phyloP scores from a whole-genome alignment of 2,797 vertebrate species.

The Mus spretus region DNA sequence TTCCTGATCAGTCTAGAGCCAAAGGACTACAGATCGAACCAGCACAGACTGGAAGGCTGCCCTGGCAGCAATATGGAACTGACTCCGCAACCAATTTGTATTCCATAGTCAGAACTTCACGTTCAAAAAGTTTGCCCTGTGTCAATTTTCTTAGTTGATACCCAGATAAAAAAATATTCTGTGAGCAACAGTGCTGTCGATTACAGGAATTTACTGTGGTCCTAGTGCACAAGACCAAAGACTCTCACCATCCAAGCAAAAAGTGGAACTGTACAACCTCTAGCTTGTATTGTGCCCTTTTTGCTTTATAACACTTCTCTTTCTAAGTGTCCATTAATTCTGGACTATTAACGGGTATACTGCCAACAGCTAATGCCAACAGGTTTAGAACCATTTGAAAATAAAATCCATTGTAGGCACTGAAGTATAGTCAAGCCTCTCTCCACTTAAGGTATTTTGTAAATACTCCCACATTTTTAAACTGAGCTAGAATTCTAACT shows the following conservation, averaged over 20 bases:
- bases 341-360: neutral
- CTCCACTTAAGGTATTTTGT: constrained; percentile 13
- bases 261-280: neutral
- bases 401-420: constrained; percentile 1
- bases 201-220: neutral
- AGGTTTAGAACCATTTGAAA: constrained; percentile 2
- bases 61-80: constrained; percentile 7
- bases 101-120: constrained; percentile 41
- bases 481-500: constrained; percentile 28
- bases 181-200: neutral
- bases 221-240: neutral
- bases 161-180: constrained; percentile 22
- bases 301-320: constrained; percentile 49
- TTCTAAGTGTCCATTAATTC: constrained; percentile 38
- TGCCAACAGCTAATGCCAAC: neutral
- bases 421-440: neutral
- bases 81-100: constrained; percentile 5
- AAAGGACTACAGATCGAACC: constrained; percentile 1
- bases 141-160: constrained; percentile 52
- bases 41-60: neutral
- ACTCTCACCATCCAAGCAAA: neutral
- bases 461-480: constrained; percentile 17
- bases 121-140: constrained; percentile 37
- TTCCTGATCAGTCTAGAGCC: neutral
- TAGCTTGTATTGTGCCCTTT: constrained; percentile 23